Evolutionary conservation across 2,888 invertebrate species (phyloP), one percentile per base, ranked within the genome.

Genomic region (Phortica magna): DNA sequence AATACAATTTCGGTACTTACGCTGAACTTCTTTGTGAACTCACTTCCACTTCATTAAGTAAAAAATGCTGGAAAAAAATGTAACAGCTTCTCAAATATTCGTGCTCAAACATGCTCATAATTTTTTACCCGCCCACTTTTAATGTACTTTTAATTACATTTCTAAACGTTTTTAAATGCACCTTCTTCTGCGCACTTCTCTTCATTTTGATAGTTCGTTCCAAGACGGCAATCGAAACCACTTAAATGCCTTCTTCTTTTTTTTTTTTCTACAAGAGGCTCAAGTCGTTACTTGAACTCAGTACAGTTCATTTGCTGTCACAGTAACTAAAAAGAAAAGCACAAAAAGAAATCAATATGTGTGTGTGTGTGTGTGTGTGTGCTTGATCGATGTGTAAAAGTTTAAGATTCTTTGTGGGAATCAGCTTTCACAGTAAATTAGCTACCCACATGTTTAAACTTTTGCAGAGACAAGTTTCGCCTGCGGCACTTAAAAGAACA

Each of bases 351-450:
- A 31, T 31, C 31, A 31, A 31, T 19, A n/a, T 10, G n/a, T 68
- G 14, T 68, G 12, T 48, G 14, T 53, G 4, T 53, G 19, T 70
- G 14, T 70, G 14, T 53, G 17, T 48, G 17, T 48, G 70, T 19
- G 61, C 19, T 17, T 61, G 61, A 61, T 61, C 17, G 10, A 17
- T 61, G 17, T 61, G 19, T 10, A 61, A 64, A 64, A 64, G 70
- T 39, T 48, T 10, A 17, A 19, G 68, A n/a, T 43, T 43, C 68
- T 68, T 68, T 88, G 85, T 83, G 81, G 74, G 81, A 88, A 88
- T 83, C 81, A 82, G 86, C 83, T 85, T 85, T 87, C 73, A 80
- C 85, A 87, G 83, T 80, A 88, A 88, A 85, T 88, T 88, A 85
- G 86, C 85, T 80, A 83, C 82, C 78, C 86, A 87, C 84, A 81